Evolutionary conservation across 2,113 vertebrate species (phyloP).

Genomic region (Grantiella picta): DNA sequence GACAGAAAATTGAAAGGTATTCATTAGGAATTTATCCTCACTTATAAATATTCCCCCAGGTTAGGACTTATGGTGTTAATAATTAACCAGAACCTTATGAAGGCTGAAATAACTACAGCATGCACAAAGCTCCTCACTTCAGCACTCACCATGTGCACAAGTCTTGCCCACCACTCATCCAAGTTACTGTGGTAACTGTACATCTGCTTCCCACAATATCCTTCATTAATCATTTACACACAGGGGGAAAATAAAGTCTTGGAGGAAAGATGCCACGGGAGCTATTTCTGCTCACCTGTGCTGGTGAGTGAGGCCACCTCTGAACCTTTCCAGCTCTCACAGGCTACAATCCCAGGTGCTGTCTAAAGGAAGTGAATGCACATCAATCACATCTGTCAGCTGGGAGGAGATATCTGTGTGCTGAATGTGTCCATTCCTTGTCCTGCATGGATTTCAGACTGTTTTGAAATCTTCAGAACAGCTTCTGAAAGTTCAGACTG

Average conservation of each 20-base stretch:
- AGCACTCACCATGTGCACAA: conserved; percentile 24
- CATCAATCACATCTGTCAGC: neutral
- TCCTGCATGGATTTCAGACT: neutral
- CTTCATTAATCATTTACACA: conserved; percentile 61
- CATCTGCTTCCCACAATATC: conserved; percentile 51
- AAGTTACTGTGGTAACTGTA: conserved; percentile 54
- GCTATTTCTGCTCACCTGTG: neutral
- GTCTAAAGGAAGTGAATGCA: neutral
- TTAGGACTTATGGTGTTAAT: conserved; percentile 29
- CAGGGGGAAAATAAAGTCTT: neutral
- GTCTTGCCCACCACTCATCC: neutral
- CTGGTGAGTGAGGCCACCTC: neutral
- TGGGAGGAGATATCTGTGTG: neutral
- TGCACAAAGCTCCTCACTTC: neutral
- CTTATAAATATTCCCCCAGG: neutral
- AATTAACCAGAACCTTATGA: conserved; percentile 40
- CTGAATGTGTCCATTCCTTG: neutral
- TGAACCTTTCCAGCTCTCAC: neutral
- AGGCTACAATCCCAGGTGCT: neutral
- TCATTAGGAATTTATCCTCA: neutral
- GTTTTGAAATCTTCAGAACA: neutral
- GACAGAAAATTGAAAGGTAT: neutral
- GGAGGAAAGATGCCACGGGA: neutral
- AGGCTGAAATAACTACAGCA: conserved; percentile 20
- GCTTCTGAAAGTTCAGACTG: too few relatives aligned